These are phyloP conservation scores for Agonopterix heracliana DNA, from an alignment of 2,888 invertebrate species.

Conservation along the genomic window DNA sequence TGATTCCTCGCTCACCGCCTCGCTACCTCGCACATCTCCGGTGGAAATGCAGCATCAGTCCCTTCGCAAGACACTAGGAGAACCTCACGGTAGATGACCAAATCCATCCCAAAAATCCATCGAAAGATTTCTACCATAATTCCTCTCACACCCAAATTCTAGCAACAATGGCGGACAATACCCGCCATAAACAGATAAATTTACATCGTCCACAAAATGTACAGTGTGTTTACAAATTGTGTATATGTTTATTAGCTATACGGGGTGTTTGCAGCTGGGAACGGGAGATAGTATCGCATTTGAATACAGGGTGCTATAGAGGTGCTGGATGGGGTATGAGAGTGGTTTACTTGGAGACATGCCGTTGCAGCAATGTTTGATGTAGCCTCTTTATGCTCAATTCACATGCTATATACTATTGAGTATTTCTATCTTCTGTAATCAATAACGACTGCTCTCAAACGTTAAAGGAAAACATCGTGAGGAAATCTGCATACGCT, in stretches of 20 bases:
- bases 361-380: not conserved
- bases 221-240: slow-evolving; percentile 9
- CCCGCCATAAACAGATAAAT: slow-evolving; percentile 4
- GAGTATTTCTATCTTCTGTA: not conserved
- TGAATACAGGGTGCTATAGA: slow-evolving; percentile 10
- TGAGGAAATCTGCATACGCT: too few species aligned
- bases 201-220: not conserved
- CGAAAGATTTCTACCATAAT: too few species aligned
- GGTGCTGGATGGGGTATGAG: slow-evolving; percentile 4
- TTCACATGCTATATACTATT: not conserved
- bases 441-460: not conserved
- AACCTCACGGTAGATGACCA: too few species aligned
- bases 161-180: not conserved
- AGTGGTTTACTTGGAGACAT: too few species aligned
- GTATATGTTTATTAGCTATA: slow-evolving; percentile 14
- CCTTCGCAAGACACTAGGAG: too few species aligned
- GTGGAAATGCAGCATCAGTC: too few species aligned
- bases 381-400: not conserved
- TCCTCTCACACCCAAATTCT: not conserved
- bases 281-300: slow-evolving; percentile 15
- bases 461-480: too few species aligned
- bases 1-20: too few species aligned
- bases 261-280: slow-evolving; percentile 11
- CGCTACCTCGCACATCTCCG: too few species aligned
- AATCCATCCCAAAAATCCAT: too few species aligned